Conservation (phyloP, 2,113 vertebrate species). For the Penelope pileata region DNA sequence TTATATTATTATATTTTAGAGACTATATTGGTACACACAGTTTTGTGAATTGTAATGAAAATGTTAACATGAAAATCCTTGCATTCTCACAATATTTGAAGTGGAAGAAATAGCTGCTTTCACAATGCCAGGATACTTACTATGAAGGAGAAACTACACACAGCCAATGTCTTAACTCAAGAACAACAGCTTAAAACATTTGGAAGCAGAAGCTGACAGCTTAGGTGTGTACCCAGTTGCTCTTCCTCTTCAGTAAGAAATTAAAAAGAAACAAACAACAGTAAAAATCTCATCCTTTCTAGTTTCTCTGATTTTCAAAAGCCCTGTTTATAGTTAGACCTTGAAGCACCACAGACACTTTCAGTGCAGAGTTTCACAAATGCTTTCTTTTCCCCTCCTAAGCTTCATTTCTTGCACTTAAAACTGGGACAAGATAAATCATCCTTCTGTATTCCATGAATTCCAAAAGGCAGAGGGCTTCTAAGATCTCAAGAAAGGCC, state of each 20-base stretch:
- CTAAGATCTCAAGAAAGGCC: background rate
- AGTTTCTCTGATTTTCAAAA: background rate
- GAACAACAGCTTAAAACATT: background rate
- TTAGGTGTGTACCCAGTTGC: background rate
- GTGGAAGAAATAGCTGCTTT: background rate
- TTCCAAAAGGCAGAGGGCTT: background rate
- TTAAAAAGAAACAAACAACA: background rate
- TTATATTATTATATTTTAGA: too few species aligned
- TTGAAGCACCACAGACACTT: background rate
- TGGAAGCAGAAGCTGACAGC: background rate
- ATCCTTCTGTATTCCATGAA: background rate
- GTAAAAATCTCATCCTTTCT: background rate
- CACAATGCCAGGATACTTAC: background rate
- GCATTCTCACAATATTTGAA: background rate
- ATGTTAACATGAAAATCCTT: background rate
- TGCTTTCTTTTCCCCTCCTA: background rate
- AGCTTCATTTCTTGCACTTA: background rate
- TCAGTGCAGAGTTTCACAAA: background rate
- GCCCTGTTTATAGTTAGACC: background rate
- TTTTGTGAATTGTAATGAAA: background rate
- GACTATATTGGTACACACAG: background rate
- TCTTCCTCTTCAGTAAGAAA: background rate
- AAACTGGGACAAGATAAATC: background rate
- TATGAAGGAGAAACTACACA: background rate
- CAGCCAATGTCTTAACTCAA: background rate